Conservation (phyloP, 2,113 vertebrate species). For the Pycnonotus jocosus region DNA sequence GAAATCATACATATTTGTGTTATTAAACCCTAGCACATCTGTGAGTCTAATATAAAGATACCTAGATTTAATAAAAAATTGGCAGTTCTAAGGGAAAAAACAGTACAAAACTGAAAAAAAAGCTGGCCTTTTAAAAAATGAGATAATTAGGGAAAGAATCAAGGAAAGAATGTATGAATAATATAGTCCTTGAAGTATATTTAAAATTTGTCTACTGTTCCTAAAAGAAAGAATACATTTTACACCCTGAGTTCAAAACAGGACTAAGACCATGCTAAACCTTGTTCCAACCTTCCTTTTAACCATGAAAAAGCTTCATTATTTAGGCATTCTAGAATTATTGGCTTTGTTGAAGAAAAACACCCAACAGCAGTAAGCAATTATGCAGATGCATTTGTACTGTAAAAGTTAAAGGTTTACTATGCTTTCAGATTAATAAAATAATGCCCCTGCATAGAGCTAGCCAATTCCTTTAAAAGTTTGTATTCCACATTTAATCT, state of each 20-base stretch:
- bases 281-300: not conserved
- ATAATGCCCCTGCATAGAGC: not conserved
- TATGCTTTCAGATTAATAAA: conserved; percentile 24
- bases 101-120: not conserved
- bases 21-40: not conserved
- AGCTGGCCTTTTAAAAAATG: fast-evolving
- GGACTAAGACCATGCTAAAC: not conserved
- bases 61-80: not conserved
- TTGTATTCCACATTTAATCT: conserved; percentile 35
- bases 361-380: not conserved
- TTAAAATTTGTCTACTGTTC: not conserved
- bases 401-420: conserved; percentile 13
- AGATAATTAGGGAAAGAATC: not conserved
- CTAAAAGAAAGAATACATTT: not conserved
- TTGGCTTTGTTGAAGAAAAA: not conserved
- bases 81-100: not conserved
- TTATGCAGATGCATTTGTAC: not conserved
- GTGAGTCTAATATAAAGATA: not conserved
- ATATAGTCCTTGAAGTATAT: not conserved
- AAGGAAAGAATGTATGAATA: not conserved
- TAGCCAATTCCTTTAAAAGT: conserved; percentile 17
- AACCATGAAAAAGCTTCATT: not conserved
- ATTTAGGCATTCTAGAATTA: not conserved
- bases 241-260: not conserved
- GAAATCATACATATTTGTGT: not conserved